phyloP scores from a whole-genome alignment of 1,140 invertebrate species.

The Bombus picipes region DNA sequence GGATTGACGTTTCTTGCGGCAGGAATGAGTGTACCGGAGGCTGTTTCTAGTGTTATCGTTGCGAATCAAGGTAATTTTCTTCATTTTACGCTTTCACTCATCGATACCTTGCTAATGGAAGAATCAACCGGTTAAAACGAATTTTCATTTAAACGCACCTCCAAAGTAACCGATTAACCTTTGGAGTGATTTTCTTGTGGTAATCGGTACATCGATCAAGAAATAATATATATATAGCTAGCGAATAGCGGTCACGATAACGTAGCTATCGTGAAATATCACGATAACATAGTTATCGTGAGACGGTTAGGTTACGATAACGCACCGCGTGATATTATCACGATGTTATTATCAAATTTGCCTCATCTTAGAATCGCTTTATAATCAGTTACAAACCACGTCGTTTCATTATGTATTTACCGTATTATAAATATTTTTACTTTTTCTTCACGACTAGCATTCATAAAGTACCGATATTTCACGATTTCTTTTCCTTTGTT shows the following conservation, averaged over 20 bases:
- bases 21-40: constrained; percentile 94
- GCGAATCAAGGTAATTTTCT: constrained; percentile 87
- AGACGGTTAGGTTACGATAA: constrained; percentile 1
- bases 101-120: not conserved
- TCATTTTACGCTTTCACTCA: not conserved
- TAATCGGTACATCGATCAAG: not conserved
- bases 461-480: not conserved
- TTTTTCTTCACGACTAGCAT: not conserved
- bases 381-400: not conserved
- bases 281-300: not conserved
- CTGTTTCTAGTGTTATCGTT: constrained; percentile 90
- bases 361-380: not conserved
- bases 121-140: not conserved
- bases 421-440: no score
- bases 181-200: not conserved
- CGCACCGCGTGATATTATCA: not conserved
- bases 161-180: not conserved
- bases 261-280: constrained; percentile 2
- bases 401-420: not conserved
- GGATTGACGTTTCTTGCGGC: constrained; percentile 92
- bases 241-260: constrained; percentile 12
- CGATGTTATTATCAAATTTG: constrained; percentile 7
- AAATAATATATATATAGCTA: not conserved
- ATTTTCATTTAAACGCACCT: not conserved
- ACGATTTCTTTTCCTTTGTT: not conserved